A percentile compares a stretch with the other conserved stretches of the same genome.
phyloP scores from a whole-genome alignment of 2,888 invertebrate genomes.

The Fissipunctia ypsillon region DNA sequence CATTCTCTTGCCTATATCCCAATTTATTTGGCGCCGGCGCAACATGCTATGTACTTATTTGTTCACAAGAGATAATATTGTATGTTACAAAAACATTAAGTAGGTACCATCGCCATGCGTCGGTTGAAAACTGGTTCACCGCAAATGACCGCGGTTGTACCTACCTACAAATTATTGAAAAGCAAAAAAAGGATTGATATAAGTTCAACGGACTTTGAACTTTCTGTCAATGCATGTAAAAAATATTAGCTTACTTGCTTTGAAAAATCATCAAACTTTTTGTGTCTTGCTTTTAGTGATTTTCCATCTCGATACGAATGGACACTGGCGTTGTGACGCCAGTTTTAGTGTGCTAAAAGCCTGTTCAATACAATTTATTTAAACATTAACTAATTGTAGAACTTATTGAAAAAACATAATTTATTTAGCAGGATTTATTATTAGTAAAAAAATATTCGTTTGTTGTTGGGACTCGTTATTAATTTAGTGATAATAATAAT shows the following conservation, averaged over 20 bases:
- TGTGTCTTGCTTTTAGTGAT: constrained; percentile 10
- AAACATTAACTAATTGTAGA: neutral
- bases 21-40: neutral
- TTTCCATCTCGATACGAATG: constrained; percentile 18
- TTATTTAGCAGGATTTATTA: neutral
- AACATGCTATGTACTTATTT: neutral
- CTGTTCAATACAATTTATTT: neutral
- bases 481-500: neutral
- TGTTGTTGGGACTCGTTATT: neutral
- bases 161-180: neutral
- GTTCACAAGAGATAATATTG: neutral
- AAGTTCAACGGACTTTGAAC: constrained; percentile 40
- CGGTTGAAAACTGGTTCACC: too few relatives aligned
- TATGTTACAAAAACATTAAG: neutral
- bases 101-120: too few relatives aligned
- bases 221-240: neutral
- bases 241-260: neutral
- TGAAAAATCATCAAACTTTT: constrained; percentile 22
- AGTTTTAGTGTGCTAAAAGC: too few relatives aligned
- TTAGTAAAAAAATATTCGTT: neutral
- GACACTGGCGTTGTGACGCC: too few relatives aligned
- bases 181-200: neutral
- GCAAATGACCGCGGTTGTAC: too few relatives aligned
- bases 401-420: neutral
- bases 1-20: too few relatives aligned